phyloP scores from a whole-genome alignment of 1,140 invertebrate species.

The Drosophila willistoni region DNA sequence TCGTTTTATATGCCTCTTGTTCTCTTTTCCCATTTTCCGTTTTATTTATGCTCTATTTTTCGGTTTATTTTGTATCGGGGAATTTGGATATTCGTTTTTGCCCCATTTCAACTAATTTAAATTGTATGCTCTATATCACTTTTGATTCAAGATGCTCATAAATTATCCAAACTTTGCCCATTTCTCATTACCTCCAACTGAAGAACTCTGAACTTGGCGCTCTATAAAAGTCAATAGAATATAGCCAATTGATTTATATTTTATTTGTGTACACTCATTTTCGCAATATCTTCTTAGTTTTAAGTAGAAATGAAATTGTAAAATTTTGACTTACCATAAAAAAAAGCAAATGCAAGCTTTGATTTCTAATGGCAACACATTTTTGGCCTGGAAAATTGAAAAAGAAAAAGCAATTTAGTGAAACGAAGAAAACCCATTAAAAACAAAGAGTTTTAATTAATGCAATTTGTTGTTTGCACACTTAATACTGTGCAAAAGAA shows the following conservation, averaged over 20 bases:
- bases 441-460: too few relatives aligned
- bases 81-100: constrained; percentile 35
- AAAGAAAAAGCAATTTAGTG: background rate
- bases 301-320: background rate
- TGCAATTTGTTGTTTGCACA: background rate
- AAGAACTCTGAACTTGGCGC: constrained; percentile 56
- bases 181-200: background rate
- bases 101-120: constrained; percentile 65
- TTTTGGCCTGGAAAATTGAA: background rate
- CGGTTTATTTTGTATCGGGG: constrained; percentile 32
- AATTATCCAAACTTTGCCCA: constrained; percentile 46
- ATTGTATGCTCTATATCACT: constrained; percentile 67
- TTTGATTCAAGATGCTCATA: constrained; percentile 47
- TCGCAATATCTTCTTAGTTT: background rate
- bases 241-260: background rate
- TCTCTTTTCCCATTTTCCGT: constrained; percentile 24
- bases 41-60: constrained; percentile 41
- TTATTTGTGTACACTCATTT: background rate
- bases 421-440: too few relatives aligned
- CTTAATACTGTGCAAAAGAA: too few relatives aligned
- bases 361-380: constrained; percentile 8
- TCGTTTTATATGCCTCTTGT: constrained; percentile 14
- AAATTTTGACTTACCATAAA: constrained; percentile 31
- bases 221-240: constrained; percentile 11
- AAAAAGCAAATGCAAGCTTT: constrained; percentile 4